Conservation (phyloP, 2,797 vertebrate genomes). For the Takifugu rubripes region DNA sequence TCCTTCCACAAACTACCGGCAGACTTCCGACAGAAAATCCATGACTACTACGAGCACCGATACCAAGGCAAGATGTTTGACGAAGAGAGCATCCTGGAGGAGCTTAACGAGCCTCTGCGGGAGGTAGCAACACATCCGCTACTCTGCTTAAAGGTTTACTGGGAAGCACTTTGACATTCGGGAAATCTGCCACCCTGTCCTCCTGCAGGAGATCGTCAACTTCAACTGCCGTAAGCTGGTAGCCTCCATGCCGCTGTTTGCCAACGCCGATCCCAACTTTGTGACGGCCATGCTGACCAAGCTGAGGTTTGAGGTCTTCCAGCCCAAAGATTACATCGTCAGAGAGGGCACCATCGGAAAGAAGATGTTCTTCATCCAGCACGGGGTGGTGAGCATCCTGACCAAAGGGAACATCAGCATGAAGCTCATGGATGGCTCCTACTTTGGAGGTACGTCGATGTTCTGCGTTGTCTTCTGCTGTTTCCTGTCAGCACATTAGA, state of each 20-base stretch:
- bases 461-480: accelerated
- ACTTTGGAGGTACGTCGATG: conserved; percentile 83
- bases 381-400: conserved; percentile 86
- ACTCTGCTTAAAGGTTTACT: neutral
- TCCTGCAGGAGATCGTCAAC: conserved; percentile 86
- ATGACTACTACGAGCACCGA: conserved; percentile 96
- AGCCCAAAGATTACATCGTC: conserved; percentile 87
- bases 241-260: conserved; percentile 91
- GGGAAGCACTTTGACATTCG: no score
- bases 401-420: conserved; percentile 90
- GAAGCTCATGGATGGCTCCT: conserved; percentile 90
- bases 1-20: conserved; percentile 97
- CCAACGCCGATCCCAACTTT: conserved; percentile 92
- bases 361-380: conserved; percentile 98
- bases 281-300: conserved; percentile 94
- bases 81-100: conserved; percentile 96
- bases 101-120: conserved; percentile 90
- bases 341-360: conserved; percentile 92
- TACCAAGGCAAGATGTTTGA: conserved; percentile 99
- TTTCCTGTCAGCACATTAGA: neutral
- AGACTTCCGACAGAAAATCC: conserved; percentile 96
- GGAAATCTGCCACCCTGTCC: neutral
- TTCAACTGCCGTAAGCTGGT: conserved; percentile 95
- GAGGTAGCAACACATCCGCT: conserved; percentile 77
- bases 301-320: conserved; percentile 92